These are phyloP conservation scores for Asteroscopus sphinx DNA, from an alignment of 2,888 invertebrate genomes.

Conservation along the genomic window DNA sequence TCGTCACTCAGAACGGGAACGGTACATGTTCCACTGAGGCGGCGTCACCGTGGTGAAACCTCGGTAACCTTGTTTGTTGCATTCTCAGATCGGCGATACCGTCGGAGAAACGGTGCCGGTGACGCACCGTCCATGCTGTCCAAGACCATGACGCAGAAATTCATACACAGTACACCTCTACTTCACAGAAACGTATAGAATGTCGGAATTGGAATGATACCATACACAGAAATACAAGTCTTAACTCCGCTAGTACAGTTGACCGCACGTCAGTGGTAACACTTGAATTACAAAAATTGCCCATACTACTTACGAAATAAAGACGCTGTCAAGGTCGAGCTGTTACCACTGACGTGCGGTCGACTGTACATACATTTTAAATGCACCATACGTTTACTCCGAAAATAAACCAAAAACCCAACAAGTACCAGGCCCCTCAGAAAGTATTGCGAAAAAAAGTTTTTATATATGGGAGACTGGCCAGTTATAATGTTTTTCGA, in stretches of 20 bases:
- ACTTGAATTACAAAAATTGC: no score
- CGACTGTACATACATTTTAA: constrained; percentile 39
- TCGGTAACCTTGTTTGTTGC: constrained; percentile 50
- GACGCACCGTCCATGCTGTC: constrained; percentile 43
- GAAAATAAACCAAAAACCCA: constrained; percentile 10
- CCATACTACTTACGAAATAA: no score
- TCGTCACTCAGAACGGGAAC: constrained; percentile 28
- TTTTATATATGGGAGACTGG: no score
- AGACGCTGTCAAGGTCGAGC: no score
- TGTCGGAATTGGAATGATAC: constrained; percentile 39
- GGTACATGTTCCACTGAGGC: constrained; percentile 18
- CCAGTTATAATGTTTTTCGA: no score
- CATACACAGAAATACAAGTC: constrained; percentile 41
- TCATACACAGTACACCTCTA: constrained; percentile 18
- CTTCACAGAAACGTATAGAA: constrained; percentile 33
- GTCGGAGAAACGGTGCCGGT: constrained; percentile 23
- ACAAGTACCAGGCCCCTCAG: no score
- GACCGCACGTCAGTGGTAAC: no score
- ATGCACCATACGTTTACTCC: constrained; percentile 25
- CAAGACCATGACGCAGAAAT: constrained; percentile 50
- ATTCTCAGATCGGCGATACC: constrained; percentile 50
- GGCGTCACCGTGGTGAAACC: constrained; percentile 42
- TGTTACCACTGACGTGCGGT: no score
- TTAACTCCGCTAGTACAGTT: constrained; percentile 31
- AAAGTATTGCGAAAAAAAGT: no score